Evolutionary conservation across 2,888 invertebrate genomes (phyloP).

Genomic region (Papilio demoleus): DNA sequence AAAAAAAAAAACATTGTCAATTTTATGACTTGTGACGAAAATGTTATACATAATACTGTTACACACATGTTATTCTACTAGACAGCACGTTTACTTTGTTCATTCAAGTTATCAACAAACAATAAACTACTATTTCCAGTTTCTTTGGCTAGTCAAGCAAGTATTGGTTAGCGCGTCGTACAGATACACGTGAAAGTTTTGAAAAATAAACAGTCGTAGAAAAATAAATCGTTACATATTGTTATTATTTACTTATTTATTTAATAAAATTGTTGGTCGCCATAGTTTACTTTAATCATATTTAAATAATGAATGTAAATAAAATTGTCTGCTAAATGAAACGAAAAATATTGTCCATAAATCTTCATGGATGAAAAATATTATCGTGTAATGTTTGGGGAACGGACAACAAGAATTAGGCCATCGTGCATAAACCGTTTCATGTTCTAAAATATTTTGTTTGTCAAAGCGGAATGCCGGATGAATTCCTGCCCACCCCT

Average conservation of each 20-base stretch:
- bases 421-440: conserved; percentile 20
- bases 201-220: not conserved
- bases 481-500: conserved; percentile 52
- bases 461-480: conserved; percentile 46
- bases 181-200: conserved; percentile 7
- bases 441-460: conserved; percentile 28
- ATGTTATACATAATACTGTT: conserved; percentile 15
- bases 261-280: no score
- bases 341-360: not conserved
- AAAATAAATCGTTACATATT: no score
- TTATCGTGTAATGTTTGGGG: not conserved
- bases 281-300: no score
- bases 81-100: conserved; percentile 34
- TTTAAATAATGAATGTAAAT: no score
- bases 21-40: conserved; percentile 4
- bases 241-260: no score
- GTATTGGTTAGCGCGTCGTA: conserved; percentile 24
- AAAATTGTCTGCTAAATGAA: not conserved
- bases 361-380: not conserved
- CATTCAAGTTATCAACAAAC: conserved; percentile 42
- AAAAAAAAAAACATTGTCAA: not conserved
- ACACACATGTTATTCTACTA: conserved; percentile 24
- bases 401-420: conserved; percentile 16
- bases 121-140: conserved; percentile 39
- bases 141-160: conserved; percentile 34